Evolutionary conservation across 64 coral and sea anemone species (phyloP).

Genomic region (Astreopora myriophthalma): DNA sequence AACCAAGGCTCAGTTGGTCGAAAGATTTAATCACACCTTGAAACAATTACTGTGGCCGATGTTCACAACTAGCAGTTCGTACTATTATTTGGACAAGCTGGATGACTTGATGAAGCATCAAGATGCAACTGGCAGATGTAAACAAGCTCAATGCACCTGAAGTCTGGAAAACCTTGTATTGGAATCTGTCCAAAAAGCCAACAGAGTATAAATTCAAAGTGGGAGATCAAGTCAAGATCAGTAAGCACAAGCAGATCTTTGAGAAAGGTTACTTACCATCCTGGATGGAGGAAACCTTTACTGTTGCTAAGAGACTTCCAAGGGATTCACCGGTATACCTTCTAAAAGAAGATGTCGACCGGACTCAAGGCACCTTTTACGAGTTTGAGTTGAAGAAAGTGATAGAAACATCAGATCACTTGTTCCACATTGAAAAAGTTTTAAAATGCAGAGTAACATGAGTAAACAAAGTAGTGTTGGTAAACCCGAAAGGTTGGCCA

Average conservation of each 20-base stretch:
- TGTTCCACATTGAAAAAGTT: conserved; percentile 9
- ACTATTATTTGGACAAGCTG: not conserved
- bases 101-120: not conserved
- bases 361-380: conserved; percentile 52
- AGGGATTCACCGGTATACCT: not conserved
- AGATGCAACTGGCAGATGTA: not conserved
- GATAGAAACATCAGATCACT: not conserved
- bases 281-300: conserved; percentile 31
- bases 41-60: conserved; percentile 29
- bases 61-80: not conserved
- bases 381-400: not conserved
- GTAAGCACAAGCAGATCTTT: not conserved
- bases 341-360: not conserved
- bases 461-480: not conserved
- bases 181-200: not conserved
- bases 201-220: not conserved
- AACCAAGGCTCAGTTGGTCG: not conserved
- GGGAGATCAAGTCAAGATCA: not conserved
- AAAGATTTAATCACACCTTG: conserved; percentile 7
- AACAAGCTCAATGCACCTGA: not conserved
- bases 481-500: not conserved
- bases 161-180: not conserved
- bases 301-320: conserved; percentile 3
- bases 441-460: not conserved
- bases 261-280: not conserved